phyloP scores from a whole-genome alignment of 2,797 vertebrate species.

The Dromococcyx pavoninus region DNA sequence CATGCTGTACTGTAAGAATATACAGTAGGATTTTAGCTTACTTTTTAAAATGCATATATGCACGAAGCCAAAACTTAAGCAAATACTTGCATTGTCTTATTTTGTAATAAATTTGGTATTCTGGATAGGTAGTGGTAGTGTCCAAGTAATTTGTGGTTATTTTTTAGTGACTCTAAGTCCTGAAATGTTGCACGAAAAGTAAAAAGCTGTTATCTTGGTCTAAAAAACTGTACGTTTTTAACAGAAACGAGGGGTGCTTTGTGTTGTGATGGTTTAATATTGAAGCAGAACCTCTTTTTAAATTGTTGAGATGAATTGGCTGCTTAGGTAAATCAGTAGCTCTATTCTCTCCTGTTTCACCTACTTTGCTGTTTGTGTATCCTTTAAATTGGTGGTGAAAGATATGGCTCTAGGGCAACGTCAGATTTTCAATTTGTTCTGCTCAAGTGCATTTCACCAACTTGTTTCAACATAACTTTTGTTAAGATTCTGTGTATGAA shows the following conservation, averaged over 20 bases:
- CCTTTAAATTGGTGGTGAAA: not conserved
- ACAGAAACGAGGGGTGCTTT: not conserved
- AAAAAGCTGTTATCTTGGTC: constrained; percentile 33
- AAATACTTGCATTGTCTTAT: constrained; percentile 57
- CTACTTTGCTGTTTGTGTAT: constrained; percentile 39
- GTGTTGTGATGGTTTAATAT: constrained; percentile 28
- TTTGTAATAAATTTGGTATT: constrained; percentile 57
- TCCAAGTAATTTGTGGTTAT: constrained; percentile 41
- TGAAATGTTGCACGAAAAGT: constrained; percentile 54
- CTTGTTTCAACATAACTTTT: constrained; percentile 11
- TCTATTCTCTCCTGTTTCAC: constrained; percentile 20
- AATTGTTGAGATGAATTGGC: constrained; percentile 42
- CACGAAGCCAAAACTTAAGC: constrained; percentile 56
- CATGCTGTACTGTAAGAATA: constrained; percentile 45
- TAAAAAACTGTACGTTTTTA: constrained; percentile 9
- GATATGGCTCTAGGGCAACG: constrained; percentile 23
- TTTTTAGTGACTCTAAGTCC: constrained; percentile 51
- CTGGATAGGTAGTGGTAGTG: constrained; percentile 51
- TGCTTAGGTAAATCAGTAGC: constrained; percentile 41
- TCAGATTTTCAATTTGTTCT: constrained; percentile 30
- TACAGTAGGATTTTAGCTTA: constrained; percentile 42
- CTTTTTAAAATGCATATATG: constrained; percentile 53
- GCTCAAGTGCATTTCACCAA: constrained; percentile 32
- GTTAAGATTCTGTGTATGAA: constrained; percentile 3
- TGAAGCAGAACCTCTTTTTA: constrained; percentile 17